Evolutionary conservation across 2,113 vertebrate species (phyloP).

Genomic region (Equus quagga): DNA sequence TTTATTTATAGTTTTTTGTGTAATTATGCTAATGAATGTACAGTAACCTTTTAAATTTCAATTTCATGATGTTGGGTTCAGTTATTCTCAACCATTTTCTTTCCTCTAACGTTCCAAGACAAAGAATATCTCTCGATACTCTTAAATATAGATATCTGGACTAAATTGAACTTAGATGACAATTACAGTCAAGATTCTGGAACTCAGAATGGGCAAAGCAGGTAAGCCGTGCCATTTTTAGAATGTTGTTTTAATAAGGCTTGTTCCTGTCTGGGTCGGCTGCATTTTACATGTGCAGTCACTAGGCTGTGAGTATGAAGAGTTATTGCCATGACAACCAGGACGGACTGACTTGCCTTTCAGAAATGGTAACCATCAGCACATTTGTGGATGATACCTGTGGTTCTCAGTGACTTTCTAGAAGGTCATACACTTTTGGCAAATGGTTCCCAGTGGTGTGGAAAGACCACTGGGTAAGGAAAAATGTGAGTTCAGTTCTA

Average conservation of each 20-base stretch:
- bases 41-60: not conserved
- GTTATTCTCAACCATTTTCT: not conserved
- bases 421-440: conserved; percentile 33
- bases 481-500: not conserved
- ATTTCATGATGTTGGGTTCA: not conserved
- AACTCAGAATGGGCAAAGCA: conserved; percentile 31
- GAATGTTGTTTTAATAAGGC: conserved; percentile 64
- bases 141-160: not conserved
- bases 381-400: not conserved
- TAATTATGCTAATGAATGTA: not conserved
- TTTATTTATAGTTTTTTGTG: not conserved
- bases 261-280: conserved; percentile 47
- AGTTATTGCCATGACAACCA: conserved; percentile 72
- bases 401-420: conserved; percentile 46
- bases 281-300: conserved; percentile 45
- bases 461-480: not conserved
- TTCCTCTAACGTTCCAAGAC: not conserved
- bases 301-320: conserved; percentile 25
- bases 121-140: not conserved
- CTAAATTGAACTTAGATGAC: not conserved
- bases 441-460: not conserved
- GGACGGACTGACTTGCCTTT: conserved; percentile 57
- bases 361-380: not conserved
- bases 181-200: conserved; percentile 10
- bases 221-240: conserved; percentile 55